A percentile compares a stretch with the other conserved stretches of the same genome.
Evolutionary conservation across 2,888 invertebrate genomes (phyloP).

Genomic region (Sylvicola fuscatus): DNA sequence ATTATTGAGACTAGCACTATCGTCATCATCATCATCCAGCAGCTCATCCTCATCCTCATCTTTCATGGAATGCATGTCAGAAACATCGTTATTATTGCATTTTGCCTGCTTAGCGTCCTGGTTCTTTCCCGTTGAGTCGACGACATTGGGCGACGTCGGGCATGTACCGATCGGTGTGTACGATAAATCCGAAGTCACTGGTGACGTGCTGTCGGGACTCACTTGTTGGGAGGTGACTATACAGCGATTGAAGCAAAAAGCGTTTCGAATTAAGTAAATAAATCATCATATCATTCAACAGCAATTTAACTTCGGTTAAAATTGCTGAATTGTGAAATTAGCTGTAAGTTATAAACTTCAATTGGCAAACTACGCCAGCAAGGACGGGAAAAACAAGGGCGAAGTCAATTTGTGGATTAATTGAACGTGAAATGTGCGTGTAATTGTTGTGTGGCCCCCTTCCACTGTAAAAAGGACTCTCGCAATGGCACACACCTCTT

Average conservation of each 20-base stretch:
- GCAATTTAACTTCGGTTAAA: too few relatives aligned
- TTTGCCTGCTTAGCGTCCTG: slow-evolving; percentile 13
- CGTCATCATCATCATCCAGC: slow-evolving; percentile 29
- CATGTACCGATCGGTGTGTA: slow-evolving; percentile 25
- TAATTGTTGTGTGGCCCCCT: too few relatives aligned
- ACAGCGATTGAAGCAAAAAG: too few relatives aligned
- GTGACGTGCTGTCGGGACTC: slow-evolving; percentile 72
- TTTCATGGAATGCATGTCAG: slow-evolving; percentile 11
- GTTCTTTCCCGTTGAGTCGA: slow-evolving; percentile 14
- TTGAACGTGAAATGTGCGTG: too few relatives aligned
- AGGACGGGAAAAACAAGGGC: too few relatives aligned
- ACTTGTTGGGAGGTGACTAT: slow-evolving; percentile 42
- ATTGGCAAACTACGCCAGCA: too few relatives aligned
- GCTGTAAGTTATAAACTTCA: too few relatives aligned
- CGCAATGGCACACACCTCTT: too few relatives aligned
- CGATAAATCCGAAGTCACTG: slow-evolving; percentile 55
- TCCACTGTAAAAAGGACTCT: too few relatives aligned
- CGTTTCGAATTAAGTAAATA: too few relatives aligned
- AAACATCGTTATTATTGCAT: slow-evolving; percentile 10
- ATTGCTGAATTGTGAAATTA: too few relatives aligned
- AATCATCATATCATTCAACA: background rate
- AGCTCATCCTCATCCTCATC: slow-evolving; percentile 13
- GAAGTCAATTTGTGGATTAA: too few relatives aligned
- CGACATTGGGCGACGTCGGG: slow-evolving; percentile 16
- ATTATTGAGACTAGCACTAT: slow-evolving; percentile 12